These are phyloP conservation scores for Sycophila sp. DNA, from an alignment of 1,140 invertebrate genomes.

Conservation along the genomic window DNA sequence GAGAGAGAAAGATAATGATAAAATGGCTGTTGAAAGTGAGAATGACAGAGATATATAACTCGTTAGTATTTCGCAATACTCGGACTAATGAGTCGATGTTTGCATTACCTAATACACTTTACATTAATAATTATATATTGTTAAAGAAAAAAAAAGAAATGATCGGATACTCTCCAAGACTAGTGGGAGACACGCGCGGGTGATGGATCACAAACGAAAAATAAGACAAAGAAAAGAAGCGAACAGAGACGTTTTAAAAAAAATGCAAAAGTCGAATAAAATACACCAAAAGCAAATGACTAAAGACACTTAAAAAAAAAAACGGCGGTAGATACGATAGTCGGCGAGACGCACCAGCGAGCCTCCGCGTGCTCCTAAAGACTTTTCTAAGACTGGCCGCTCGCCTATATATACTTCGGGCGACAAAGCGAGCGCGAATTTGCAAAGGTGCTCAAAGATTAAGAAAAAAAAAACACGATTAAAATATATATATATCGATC, in stretches of 20 bases:
- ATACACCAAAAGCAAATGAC: background rate
- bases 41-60: conserved; percentile 43
- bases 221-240: too few species aligned
- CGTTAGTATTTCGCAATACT: conserved; percentile 57
- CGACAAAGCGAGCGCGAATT: too few species aligned
- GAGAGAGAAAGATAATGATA: conserved; percentile 28
- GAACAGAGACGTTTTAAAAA: too few species aligned
- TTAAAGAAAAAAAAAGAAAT: too few species aligned
- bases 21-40: conserved; percentile 29
- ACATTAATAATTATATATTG: conserved; percentile 20
- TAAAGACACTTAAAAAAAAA: background rate
- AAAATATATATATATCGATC: conserved; percentile 5
- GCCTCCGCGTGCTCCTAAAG: conserved; percentile 40
- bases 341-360: background rate
- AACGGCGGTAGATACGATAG: background rate
- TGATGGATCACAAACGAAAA: too few species aligned
- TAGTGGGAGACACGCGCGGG: conserved; percentile 4
- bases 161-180: conserved; percentile 34
- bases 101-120: background rate
- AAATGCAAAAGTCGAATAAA: too few species aligned
- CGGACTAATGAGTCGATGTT: conserved; percentile 47
- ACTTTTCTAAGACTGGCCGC: conserved; percentile 32
- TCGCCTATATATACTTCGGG: conserved; percentile 45
- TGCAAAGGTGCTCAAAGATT: too few species aligned
- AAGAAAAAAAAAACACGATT: background rate